Conservation (phyloP, 2,113 vertebrate genomes). For the Hyla sarda region DNA sequence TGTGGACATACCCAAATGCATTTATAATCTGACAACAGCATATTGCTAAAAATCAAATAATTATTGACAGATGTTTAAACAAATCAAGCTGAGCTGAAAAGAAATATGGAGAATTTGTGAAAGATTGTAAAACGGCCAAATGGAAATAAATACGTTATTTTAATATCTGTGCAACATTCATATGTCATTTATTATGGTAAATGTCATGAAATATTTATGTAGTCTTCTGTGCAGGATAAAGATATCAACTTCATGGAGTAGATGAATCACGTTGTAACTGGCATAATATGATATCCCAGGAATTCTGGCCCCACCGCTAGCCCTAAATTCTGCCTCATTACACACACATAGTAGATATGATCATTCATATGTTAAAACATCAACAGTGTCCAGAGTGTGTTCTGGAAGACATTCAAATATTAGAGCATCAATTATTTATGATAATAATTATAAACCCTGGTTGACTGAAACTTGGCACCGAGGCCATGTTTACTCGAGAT, state of each 20-base stretch:
- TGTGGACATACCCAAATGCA: background rate
- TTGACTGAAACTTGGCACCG: background rate
- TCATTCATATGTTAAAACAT: background rate
- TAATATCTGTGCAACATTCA: background rate
- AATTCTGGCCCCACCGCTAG: background rate
- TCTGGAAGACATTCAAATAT: background rate
- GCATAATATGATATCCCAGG: background rate
- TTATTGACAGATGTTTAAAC: background rate
- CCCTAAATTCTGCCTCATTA: background rate
- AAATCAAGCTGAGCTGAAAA: background rate
- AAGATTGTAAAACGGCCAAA: background rate
- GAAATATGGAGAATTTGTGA: background rate
- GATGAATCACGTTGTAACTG: background rate
- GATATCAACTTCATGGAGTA: background rate
- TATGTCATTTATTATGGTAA: background rate
- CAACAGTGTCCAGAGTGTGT: background rate
- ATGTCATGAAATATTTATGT: background rate
- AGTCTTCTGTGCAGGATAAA: background rate
- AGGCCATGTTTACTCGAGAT: too few species aligned
- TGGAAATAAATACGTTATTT: conserved; percentile 7
- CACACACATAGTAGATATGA: background rate
- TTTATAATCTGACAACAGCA: background rate
- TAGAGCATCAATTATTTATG: background rate
- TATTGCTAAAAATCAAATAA: background rate
- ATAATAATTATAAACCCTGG: background rate